Percentiles rank a stretch among this genome's conserved stretches.
Evolutionary conservation across 92 coral and sea anemone genomes (phyloP).

Genomic region (Palythoa heliodiscus): DNA sequence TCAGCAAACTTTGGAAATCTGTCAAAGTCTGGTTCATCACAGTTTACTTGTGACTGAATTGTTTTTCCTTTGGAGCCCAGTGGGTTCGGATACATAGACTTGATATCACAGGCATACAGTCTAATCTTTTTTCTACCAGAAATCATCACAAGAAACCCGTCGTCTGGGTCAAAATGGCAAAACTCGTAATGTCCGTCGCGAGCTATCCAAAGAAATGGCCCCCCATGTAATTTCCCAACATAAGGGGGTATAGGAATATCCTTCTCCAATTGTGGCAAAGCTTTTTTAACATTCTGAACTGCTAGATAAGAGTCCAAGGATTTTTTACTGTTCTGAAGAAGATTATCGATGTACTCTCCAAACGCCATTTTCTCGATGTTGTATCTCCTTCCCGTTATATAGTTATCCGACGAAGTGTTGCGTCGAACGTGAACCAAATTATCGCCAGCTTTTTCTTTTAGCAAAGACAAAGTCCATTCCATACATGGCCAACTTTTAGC

Average conservation of each 20-base stretch:
- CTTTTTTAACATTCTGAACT: constrained; percentile 53
- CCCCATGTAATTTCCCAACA: constrained; percentile 53
- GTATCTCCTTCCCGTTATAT: constrained; percentile 45
- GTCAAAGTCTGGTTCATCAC: constrained; percentile 48
- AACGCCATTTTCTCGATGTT: constrained; percentile 46
- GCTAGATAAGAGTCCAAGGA: constrained; percentile 54
- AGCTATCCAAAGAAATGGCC: constrained; percentile 54
- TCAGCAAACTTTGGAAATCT: constrained; percentile 38
- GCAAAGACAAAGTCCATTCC: constrained; percentile 42
- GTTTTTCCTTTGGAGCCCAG: constrained; percentile 57
- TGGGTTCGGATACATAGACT: constrained; percentile 50
- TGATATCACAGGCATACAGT: constrained; percentile 43
- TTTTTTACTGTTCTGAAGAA: constrained; percentile 45
- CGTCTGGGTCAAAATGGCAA: constrained; percentile 59
- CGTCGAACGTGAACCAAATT: constrained; percentile 52
- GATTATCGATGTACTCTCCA: constrained; percentile 41
- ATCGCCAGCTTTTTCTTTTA: constrained; percentile 48
- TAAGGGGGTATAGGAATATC: constrained; percentile 43
- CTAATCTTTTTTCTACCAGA: constrained; percentile 46
- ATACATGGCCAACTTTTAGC: constrained; percentile 53
- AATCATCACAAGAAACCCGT: constrained; percentile 49
- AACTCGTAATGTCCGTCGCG: constrained; percentile 49
- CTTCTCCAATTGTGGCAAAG: constrained; percentile 43
- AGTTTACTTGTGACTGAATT: constrained; percentile 47
- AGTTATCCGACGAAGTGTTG: constrained; percentile 45